A percentile compares a stretch with the other conserved stretches of the same genome.
phyloP scores from a whole-genome alignment of 2,113 vertebrate genomes.

The Halcyon malimbica region DNA sequence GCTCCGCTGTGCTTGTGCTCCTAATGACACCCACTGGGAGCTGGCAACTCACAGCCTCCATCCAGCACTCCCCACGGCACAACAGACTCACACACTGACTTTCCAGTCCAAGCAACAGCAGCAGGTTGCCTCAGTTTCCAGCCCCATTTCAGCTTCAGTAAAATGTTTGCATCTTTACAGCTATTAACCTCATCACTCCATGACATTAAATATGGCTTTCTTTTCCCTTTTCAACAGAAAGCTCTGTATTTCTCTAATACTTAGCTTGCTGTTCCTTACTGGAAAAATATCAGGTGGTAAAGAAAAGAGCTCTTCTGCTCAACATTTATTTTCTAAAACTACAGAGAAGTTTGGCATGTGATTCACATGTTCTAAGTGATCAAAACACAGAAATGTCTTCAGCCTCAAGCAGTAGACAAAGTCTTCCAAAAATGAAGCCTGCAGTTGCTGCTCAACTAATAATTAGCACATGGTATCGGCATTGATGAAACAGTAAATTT shows the following conservation, averaged over 20 bases:
- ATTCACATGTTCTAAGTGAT: background rate
- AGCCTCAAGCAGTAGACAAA: background rate
- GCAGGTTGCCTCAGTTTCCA: background rate
- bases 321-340: background rate
- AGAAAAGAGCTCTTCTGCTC: background rate
- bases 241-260: background rate
- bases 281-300: background rate
- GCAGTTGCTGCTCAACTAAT: background rate
- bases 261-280: background rate
- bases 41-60: background rate
- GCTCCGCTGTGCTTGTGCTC: background rate
- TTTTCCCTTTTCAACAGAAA: background rate
- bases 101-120: slow-evolving; percentile 13
- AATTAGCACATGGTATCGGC: background rate
- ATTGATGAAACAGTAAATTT: background rate
- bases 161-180: background rate
- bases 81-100: slow-evolving; percentile 9
- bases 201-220: background rate
- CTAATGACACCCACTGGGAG: slow-evolving; percentile 50
- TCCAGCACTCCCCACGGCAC: slow-evolving; percentile 19
- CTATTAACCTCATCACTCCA: background rate
- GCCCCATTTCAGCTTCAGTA: background rate
- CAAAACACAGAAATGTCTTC: background rate
- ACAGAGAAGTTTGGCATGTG: background rate
- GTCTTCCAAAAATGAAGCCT: background rate